Conservation (phyloP, 1,140 invertebrate genomes). For the Medauroidea extradentata region DNA sequence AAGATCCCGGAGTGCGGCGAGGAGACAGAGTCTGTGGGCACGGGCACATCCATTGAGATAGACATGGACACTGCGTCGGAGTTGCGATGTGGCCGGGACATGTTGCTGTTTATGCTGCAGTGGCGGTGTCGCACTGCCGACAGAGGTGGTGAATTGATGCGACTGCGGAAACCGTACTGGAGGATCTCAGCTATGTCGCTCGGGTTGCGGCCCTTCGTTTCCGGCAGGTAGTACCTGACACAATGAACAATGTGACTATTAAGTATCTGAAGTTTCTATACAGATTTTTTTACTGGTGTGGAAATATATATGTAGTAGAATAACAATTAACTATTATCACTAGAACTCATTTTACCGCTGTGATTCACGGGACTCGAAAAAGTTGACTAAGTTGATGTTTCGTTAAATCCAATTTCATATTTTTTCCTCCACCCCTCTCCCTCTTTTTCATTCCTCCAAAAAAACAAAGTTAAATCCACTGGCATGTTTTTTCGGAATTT, state of each 20-base stretch:
- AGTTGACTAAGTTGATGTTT: no score
- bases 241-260: neutral
- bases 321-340: no score
- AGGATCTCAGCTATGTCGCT: constrained; percentile 48
- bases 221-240: constrained; percentile 61
- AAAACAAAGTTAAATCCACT: no score
- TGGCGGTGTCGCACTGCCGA: neutral
- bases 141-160: neutral
- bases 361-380: no score
- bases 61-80: neutral
- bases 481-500: no score
- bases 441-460: no score
- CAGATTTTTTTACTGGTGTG: neutral
- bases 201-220: constrained; percentile 61
- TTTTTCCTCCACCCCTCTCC: no score
- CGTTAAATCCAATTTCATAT: no score
- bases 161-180: constrained; percentile 6
- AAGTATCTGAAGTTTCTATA: neutral
- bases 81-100: neutral
- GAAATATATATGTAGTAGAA: no score
- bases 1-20: neutral
- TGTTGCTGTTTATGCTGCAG: neutral
- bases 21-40: neutral
- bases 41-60: neutral
- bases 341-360: no score